Conservation (phyloP, 2,888 invertebrate species). For the Caenorhabditis macrosperma region DNA sequence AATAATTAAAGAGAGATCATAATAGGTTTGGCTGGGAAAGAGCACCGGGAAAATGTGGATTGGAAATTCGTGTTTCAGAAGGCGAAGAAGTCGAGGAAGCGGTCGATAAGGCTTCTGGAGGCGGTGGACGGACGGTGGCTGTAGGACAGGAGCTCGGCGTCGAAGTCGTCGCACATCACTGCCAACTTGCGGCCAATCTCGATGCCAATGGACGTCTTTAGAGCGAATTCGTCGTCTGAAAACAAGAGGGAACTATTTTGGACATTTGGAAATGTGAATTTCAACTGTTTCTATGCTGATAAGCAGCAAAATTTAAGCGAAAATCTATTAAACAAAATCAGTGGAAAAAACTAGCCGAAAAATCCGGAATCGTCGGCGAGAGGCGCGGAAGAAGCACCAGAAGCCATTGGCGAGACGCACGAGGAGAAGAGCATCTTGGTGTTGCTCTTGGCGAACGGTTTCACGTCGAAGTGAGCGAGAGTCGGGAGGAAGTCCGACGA, state of each 20-base stretch:
- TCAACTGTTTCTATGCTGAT: background rate
- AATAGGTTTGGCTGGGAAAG: background rate
- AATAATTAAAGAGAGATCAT: slow-evolving; percentile 6
- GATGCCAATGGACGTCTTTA: slow-evolving; percentile 5
- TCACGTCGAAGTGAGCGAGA: no score
- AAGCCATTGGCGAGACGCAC: no score
- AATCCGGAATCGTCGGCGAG: no score
- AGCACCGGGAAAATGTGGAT: slow-evolving; percentile 8
- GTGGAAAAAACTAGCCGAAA: no score
- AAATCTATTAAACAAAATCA: no score
- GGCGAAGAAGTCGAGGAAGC: slow-evolving; percentile 39
- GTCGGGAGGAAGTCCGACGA: background rate
- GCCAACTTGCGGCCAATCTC: slow-evolving; percentile 31
- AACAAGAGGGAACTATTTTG: background rate
- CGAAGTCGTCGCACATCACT: slow-evolving; percentile 48
- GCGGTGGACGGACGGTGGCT: background rate
- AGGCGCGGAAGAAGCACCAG: background rate
- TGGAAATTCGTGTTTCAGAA: slow-evolving; percentile 7
- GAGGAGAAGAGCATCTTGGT: no score
- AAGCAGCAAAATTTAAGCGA: no score
- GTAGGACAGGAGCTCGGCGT: slow-evolving; percentile 31
- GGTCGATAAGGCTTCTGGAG: slow-evolving; percentile 32
- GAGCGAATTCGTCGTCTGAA: slow-evolving; percentile 29
- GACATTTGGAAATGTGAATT: background rate
- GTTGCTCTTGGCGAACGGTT: background rate